phyloP scores from a whole-genome alignment of 2,113 vertebrate species.

The Perca schrenkii region DNA sequence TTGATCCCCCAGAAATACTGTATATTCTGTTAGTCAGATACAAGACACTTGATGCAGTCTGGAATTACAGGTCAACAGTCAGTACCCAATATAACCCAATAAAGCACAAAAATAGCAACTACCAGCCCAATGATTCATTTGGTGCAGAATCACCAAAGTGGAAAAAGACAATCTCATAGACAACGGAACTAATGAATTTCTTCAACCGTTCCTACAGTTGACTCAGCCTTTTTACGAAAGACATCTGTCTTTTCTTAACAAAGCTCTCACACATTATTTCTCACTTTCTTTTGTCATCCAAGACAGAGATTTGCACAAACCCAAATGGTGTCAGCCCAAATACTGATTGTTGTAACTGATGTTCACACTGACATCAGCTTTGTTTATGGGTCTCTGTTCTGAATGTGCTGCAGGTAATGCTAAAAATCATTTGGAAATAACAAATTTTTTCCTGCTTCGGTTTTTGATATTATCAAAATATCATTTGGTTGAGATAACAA shows the following conservation, averaged over 20 bases:
- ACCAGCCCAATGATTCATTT: constrained; percentile 4
- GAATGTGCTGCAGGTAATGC: not conserved
- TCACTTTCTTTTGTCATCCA: constrained; percentile 50
- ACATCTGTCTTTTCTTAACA: constrained; percentile 46
- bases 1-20: not conserved
- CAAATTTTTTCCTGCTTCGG: no score
- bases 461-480: not conserved
- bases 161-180: not conserved
- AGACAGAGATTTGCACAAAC: constrained; percentile 19
- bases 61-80: not conserved
- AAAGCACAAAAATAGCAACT: not conserved
- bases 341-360: constrained; percentile 20
- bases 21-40: not conserved
- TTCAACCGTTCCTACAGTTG: constrained; percentile 1
- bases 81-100: not conserved
- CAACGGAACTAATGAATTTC: constrained; percentile 10
- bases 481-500: not conserved
- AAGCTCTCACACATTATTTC: constrained; percentile 51
- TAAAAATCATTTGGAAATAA: no score
- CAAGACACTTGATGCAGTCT: not conserved
- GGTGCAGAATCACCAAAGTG: not conserved
- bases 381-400: constrained; percentile 6
- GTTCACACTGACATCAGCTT: constrained; percentile 13
- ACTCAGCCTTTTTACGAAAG: constrained; percentile 22
- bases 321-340: constrained; percentile 31